Evolutionary conservation across 2,888 invertebrate genomes (phyloP).

Genomic region (Eristalis tenax): DNA sequence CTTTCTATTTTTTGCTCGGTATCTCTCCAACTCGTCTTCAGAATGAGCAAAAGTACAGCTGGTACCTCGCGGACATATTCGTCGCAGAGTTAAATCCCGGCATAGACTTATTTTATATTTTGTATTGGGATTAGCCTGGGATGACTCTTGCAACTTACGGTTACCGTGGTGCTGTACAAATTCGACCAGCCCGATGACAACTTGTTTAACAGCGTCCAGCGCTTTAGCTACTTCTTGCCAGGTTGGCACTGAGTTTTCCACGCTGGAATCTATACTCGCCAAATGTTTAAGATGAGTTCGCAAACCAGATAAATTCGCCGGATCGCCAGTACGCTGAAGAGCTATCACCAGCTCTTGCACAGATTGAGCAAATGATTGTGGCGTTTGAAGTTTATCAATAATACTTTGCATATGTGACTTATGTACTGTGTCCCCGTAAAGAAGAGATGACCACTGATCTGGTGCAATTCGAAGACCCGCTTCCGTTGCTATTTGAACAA

Average conservation of each 20-base stretch:
- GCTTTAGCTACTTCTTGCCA: slow-evolving; percentile 86
- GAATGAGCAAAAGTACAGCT: slow-evolving; percentile 96
- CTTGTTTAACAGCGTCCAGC: slow-evolving; percentile 86
- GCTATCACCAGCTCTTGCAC: slow-evolving; percentile 96
- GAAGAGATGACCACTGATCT: slow-evolving; percentile 98
- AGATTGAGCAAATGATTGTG: slow-evolving; percentile 94
- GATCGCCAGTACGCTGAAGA: slow-evolving; percentile 92
- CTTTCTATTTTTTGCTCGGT: slow-evolving; percentile 86
- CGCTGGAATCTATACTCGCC: slow-evolving; percentile 92
- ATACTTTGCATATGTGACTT: slow-evolving; percentile 98
- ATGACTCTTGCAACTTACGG: slow-evolving; percentile 84
- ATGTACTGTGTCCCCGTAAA: slow-evolving; percentile 97
- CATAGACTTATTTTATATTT: slow-evolving; percentile 96
- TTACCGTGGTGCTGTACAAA: slow-evolving; percentile 89
- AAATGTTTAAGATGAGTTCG: slow-evolving; percentile 91
- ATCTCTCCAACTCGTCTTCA: slow-evolving; percentile 93
- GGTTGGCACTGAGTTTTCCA: slow-evolving; percentile 85
- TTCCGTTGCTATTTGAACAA: slow-evolving; percentile 98
- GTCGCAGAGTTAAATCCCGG: slow-evolving; percentile 89
- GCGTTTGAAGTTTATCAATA: slow-evolving; percentile 95
- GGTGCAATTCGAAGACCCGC: slow-evolving; percentile 98
- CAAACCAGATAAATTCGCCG: slow-evolving; percentile 89
- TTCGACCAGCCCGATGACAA: slow-evolving; percentile 89
- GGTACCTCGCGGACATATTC: slow-evolving; percentile 92
- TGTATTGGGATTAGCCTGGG: slow-evolving; percentile 84